Conservation (phyloP, 2,797 vertebrate species). For the Neosalanx taihuensis region DNA sequence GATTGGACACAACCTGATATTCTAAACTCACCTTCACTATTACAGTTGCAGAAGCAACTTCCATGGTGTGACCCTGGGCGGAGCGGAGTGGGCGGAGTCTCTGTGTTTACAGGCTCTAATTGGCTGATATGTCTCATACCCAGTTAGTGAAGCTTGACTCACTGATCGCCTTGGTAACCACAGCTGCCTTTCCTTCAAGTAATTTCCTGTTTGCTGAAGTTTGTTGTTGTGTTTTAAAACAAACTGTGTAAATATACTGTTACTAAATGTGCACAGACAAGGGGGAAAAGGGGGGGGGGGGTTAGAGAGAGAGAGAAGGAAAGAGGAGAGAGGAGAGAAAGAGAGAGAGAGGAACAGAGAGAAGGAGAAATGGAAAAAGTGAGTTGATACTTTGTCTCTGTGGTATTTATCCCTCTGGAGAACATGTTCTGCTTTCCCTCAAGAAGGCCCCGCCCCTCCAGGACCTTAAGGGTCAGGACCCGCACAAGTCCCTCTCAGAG, state of each 20-base stretch:
- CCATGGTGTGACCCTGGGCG: not conserved
- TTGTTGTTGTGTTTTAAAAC: constrained; percentile 19
- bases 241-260: not conserved
- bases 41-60: not conserved
- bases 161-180: constrained; percentile 22
- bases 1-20: not conserved
- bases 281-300: too few relatives aligned
- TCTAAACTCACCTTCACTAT: constrained; percentile 29
- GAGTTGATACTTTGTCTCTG: not conserved
- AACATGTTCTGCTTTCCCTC: not conserved
- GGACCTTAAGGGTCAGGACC: too few relatives aligned
- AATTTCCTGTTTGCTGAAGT: constrained; percentile 30
- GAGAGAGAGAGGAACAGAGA: not conserved
- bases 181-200: constrained; percentile 18
- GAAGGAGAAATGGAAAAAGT: not conserved
- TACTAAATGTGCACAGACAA: not conserved
- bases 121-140: not conserved
- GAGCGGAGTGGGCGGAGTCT: constrained; percentile 10
- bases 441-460: not conserved
- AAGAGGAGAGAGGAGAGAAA: not conserved
- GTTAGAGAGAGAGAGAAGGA: not conserved
- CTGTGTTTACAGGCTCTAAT: constrained; percentile 14
- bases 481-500: too few relatives aligned
- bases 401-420: not conserved
- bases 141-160: constrained; percentile 25